These are phyloP conservation scores for Hepsetus odoe DNA, from an alignment of 2,113 vertebrate genomes.

Conservation along the genomic window DNA sequence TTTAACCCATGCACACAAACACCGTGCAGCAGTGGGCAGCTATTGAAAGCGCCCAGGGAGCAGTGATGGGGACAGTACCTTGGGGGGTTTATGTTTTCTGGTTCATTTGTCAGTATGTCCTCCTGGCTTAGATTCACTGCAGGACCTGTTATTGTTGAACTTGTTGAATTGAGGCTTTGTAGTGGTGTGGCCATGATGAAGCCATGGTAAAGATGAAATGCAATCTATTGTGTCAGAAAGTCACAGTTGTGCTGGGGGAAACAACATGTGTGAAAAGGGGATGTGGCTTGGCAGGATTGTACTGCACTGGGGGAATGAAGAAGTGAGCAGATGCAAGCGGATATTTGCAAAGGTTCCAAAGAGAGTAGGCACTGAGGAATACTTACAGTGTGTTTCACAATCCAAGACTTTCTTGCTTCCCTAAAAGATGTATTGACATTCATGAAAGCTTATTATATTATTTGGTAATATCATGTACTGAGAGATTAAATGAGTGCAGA, in stretches of 20 bases:
- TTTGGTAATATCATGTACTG: neutral
- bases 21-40: too few relatives aligned
- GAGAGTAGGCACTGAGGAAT: neutral
- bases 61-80: too few relatives aligned
- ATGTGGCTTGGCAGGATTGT: slow-evolving; percentile 34
- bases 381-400: slow-evolving; percentile 27
- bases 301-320: slow-evolving; percentile 23
- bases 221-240: neutral
- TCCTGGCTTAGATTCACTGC: neutral
- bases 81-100: too few relatives aligned
- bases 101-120: neutral
- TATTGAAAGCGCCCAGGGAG: too few relatives aligned
- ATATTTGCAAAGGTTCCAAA: slow-evolving; percentile 4
- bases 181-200: neutral
- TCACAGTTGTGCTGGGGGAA: slow-evolving; percentile 2
- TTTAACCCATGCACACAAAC: too few relatives aligned
- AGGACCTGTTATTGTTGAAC: neutral
- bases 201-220: neutral
- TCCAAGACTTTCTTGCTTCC: neutral
- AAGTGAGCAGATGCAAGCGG: slow-evolving; percentile 26
- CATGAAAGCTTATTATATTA: neutral
- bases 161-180: neutral
- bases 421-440: neutral
- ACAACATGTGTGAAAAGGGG: slow-evolving; percentile 45
- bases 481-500: neutral